A percentile compares a stretch with the other conserved stretches of the same genome.
Conservation (phyloP, 2,113 vertebrate genomes). For the Prolemur simus region DNA sequence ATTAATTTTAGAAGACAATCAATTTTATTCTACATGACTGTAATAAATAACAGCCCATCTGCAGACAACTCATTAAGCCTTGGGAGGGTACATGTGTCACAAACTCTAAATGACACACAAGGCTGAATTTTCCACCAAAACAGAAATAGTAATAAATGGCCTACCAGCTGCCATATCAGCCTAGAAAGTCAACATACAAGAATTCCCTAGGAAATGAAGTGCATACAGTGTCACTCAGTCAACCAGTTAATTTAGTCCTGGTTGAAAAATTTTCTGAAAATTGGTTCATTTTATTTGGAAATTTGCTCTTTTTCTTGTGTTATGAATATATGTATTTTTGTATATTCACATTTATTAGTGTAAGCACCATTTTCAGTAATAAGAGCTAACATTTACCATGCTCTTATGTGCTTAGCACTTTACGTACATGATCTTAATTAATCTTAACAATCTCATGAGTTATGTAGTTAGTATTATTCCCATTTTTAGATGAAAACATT, state of each 20-base stretch:
- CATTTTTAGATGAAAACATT: not conserved
- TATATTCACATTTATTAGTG: not conserved
- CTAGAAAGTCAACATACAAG: slow-evolving; percentile 50
- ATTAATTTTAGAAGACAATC: slow-evolving; percentile 97
- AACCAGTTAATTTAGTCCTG: not conserved
- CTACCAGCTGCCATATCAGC: slow-evolving; percentile 68
- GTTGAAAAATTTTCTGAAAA: slow-evolving; percentile 28
- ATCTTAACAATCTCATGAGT: not conserved
- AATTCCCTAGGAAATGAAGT: slow-evolving; percentile 66
- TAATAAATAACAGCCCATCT: slow-evolving; percentile 95
- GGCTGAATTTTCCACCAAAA: slow-evolving; percentile 80
- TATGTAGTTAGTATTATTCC: not conserved
- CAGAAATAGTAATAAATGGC: slow-evolving; percentile 77
- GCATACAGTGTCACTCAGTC: not conserved
- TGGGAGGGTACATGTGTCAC: slow-evolving; percentile 89
- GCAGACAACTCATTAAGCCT: slow-evolving; percentile 91
- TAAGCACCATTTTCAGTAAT: slow-evolving; percentile 15
- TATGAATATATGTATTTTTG: not conserved
- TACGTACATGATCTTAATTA: not conserved
- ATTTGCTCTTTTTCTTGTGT: not conserved
- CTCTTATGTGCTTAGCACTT: slow-evolving; percentile 9
- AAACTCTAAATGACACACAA: slow-evolving; percentile 90
- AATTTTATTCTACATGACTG: slow-evolving; percentile 94
- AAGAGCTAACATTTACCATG: slow-evolving; percentile 15
- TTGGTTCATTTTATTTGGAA: not conserved